phyloP scores from a whole-genome alignment of 2,113 vertebrate genomes.

The Onychostruthus taczanowskii region DNA sequence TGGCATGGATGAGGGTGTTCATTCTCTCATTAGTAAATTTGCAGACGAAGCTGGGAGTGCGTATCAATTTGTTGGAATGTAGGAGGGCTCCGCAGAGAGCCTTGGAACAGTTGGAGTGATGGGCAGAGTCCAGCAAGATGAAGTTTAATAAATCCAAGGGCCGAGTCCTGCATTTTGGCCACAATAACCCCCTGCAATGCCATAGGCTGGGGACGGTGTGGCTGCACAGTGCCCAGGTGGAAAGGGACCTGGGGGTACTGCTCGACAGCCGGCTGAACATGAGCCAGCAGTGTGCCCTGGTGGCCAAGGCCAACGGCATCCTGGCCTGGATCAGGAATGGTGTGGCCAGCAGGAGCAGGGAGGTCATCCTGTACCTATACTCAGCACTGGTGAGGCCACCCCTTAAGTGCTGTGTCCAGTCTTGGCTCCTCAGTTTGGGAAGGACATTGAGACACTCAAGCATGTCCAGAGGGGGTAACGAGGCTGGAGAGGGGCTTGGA shows the following conservation, averaged over 20 bases:
- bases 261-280: fast-evolving
- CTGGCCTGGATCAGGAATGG: neutral
- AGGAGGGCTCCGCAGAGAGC: neutral
- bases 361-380: neutral
- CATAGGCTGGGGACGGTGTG: neutral
- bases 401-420: neutral
- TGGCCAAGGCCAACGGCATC: neutral
- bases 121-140: neutral
- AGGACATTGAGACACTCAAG: neutral
- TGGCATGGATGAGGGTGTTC: neutral
- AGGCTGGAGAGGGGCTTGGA: neutral
- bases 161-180: neutral
- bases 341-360: neutral
- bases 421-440: neutral
- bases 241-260: neutral
- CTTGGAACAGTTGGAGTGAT: neutral
- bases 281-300: neutral
- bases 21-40: neutral
- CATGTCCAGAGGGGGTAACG: neutral
- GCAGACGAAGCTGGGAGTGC: neutral
- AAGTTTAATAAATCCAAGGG: neutral
- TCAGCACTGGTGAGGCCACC: neutral
- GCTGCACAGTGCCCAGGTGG: neutral
- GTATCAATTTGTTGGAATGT: neutral
- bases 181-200: neutral